Percentiles rank a stretch among this genome's conserved stretches.
These are phyloP conservation scores for Nasonia vitripennis DNA, from an alignment of 1,140 invertebrate species.

Conservation along the genomic window DNA sequence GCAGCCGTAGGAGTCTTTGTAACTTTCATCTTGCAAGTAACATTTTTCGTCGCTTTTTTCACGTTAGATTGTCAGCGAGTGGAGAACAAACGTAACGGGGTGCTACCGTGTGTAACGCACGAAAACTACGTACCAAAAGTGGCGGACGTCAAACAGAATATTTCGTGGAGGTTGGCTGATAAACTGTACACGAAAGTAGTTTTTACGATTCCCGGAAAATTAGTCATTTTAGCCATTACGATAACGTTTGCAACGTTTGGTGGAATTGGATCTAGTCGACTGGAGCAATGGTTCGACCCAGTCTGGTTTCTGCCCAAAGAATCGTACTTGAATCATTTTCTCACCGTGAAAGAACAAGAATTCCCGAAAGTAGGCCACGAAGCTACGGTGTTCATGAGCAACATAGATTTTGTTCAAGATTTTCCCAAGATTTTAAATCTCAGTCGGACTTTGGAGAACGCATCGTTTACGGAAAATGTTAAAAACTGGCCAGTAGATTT, in stretches of 20 bases:
- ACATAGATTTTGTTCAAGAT: slow-evolving; percentile 80
- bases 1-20: slow-evolving; percentile 83
- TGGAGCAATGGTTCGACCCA: slow-evolving; percentile 87
- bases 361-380: slow-evolving; percentile 81
- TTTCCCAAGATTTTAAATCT: slow-evolving; percentile 78
- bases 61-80: slow-evolving; percentile 82
- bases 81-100: slow-evolving; percentile 79
- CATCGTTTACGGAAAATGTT: slow-evolving; percentile 76
- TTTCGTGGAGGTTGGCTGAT: slow-evolving; percentile 75
- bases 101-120: slow-evolving; percentile 82
- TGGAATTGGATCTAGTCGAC: slow-evolving; percentile 76
- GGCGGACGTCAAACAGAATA: slow-evolving; percentile 64
- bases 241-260: slow-evolving; percentile 77
- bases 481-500: slow-evolving; percentile 81
- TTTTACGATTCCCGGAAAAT: slow-evolving; percentile 79
- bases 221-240: slow-evolving; percentile 77
- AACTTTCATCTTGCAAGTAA: slow-evolving; percentile 85
- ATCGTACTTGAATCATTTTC: slow-evolving; percentile 81
- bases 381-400: slow-evolving; percentile 81
- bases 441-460: slow-evolving; percentile 74
- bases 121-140: slow-evolving; percentile 73
- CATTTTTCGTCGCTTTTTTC: slow-evolving; percentile 87
- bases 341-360: slow-evolving; percentile 74
- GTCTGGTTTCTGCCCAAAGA: slow-evolving; percentile 85
- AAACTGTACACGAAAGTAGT: slow-evolving; percentile 78